phyloP scores from a whole-genome alignment of 2,888 invertebrate genomes.

The Octodonta nipae region DNA sequence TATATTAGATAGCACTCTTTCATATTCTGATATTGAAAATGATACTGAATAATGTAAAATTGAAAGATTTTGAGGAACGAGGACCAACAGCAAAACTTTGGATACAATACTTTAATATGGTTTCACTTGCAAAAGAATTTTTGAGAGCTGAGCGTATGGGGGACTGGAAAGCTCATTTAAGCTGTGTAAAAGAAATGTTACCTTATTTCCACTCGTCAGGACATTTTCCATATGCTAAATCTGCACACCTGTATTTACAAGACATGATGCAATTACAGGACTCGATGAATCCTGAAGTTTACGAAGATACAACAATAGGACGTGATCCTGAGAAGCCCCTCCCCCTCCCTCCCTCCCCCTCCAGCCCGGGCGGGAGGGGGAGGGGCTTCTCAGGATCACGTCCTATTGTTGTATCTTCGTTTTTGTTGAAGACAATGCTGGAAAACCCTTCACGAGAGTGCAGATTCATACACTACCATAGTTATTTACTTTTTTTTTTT shows the following conservation, averaged over 20 bases:
- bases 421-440: too few relatives aligned
- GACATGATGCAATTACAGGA: slow-evolving; percentile 14
- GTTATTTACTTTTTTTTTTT: too few relatives aligned
- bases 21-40: slow-evolving; percentile 23
- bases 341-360: too few relatives aligned
- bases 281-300: slow-evolving; percentile 17
- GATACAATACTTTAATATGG: slow-evolving; percentile 14
- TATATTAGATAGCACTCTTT: slow-evolving; percentile 18
- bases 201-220: slow-evolving; percentile 26
- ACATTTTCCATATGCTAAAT: slow-evolving; percentile 21
- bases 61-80: slow-evolving; percentile 17
- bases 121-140: slow-evolving; percentile 20
- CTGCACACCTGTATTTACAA: slow-evolving; percentile 23
- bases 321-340: too few relatives aligned
- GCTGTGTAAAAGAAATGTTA: slow-evolving; percentile 26
- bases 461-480: too few relatives aligned
- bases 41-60: slow-evolving; percentile 20
- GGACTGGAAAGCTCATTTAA: slow-evolving; percentile 30
- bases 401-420: too few relatives aligned
- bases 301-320: slow-evolving; percentile 24
- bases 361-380: too few relatives aligned
- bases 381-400: too few relatives aligned
- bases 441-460: too few relatives aligned
- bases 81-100: slow-evolving; percentile 10
- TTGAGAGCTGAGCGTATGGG: slow-evolving; percentile 30